These are phyloP conservation scores for Bemisia tabaci DNA, from an alignment of 1,140 invertebrate genomes.

Conservation along the genomic window DNA sequence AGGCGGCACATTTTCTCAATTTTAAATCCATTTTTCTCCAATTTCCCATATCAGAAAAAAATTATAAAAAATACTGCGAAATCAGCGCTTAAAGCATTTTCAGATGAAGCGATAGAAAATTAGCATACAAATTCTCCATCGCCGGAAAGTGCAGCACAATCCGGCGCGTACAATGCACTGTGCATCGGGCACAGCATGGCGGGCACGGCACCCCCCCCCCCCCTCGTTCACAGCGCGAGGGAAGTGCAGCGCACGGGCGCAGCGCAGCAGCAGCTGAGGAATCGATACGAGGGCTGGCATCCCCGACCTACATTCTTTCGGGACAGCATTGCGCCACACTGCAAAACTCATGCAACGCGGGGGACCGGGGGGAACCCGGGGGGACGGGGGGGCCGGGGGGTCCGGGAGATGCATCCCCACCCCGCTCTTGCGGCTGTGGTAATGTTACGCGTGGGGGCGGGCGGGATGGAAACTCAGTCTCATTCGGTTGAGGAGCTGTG, in stretches of 20 bases:
- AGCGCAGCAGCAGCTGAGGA: not conserved
- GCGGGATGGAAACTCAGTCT: too few relatives aligned
- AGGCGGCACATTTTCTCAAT: too few relatives aligned
- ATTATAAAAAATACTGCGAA: too few relatives aligned
- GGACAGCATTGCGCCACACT: not conserved
- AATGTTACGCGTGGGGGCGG: not conserved
- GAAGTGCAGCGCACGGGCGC: not conserved
- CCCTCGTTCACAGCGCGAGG: not conserved
- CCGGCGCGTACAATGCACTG: too few relatives aligned
- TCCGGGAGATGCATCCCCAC: not conserved
- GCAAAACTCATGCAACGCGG: not conserved
- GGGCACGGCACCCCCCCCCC: not conserved
- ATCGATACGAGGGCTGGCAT: not conserved
- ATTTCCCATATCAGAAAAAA: too few relatives aligned
- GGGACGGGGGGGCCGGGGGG: not conserved
- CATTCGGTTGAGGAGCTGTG: not conserved
- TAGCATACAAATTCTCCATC: too few relatives aligned
- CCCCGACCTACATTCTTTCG: not conserved
- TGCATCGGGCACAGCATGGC: not conserved
- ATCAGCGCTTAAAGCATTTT: too few relatives aligned
- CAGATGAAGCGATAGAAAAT: too few relatives aligned
- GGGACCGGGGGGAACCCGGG: not conserved
- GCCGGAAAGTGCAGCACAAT: too few relatives aligned
- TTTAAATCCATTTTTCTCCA: too few relatives aligned
- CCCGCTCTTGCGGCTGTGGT: not conserved